These are phyloP conservation scores for Rhagonycha lutea DNA, from an alignment of 2,888 invertebrate genomes.

Conservation along the genomic window DNA sequence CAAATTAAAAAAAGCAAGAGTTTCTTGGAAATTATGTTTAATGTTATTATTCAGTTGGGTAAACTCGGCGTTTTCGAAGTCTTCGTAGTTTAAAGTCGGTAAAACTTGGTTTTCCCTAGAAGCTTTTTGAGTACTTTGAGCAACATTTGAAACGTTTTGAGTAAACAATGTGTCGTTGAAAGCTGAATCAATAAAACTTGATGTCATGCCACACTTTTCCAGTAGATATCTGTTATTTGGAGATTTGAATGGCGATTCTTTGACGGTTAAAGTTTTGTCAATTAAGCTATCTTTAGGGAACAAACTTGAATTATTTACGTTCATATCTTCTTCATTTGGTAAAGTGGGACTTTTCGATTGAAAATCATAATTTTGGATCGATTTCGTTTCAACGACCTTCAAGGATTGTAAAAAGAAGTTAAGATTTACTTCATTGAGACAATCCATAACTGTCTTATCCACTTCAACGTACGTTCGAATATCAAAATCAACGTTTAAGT, in stretches of 20 bases:
- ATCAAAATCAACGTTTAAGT: conserved; percentile 8
- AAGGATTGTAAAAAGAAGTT: conserved; percentile 35
- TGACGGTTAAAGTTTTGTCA: background rate
- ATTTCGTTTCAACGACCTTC: conserved; percentile 13
- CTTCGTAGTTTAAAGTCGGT: background rate
- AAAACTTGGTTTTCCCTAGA: background rate
- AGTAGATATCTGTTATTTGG: conserved; percentile 8
- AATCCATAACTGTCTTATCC: conserved; percentile 36
- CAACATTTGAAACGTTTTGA: conserved; percentile 3
- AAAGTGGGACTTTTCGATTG: background rate
- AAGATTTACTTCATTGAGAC: conserved; percentile 40
- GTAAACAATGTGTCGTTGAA: conserved; percentile 29
- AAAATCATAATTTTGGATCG: background rate
- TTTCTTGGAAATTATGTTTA: background rate
- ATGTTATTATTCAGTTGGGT: background rate
- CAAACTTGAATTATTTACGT: background rate
- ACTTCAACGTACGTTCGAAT: conserved; percentile 33
- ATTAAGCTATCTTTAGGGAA: background rate
- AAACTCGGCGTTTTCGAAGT: conserved; percentile 3
- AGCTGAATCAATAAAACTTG: conserved; percentile 16
- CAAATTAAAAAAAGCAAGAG: conserved; percentile 11
- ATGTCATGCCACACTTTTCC: conserved; percentile 9
- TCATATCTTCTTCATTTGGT: background rate
- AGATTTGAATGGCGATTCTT: conserved; percentile 10
- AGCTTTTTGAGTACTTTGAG: background rate